Evolutionary conservation across 2,797 vertebrate genomes (phyloP).

Genomic region (Eospalax fontanierii): DNA sequence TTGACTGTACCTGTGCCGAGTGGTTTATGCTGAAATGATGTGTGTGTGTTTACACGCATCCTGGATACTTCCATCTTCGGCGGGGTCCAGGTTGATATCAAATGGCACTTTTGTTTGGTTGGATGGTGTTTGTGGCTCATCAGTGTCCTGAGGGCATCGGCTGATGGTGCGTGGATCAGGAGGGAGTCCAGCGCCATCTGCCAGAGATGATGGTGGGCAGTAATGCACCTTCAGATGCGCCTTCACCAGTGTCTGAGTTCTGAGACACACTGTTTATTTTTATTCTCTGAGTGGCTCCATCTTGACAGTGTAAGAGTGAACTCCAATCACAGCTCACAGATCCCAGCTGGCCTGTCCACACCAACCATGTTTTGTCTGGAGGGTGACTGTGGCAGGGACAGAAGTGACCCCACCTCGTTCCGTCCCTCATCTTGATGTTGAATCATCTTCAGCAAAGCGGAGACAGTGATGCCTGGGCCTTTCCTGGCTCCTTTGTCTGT

Average conservation of each 20-base stretch:
- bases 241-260: neutral
- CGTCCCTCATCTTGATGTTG: too few relatives aligned
- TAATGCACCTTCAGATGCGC: accelerated
- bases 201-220: neutral
- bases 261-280: neutral
- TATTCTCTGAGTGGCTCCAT: neutral
- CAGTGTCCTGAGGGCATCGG: neutral
- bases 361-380: accelerated
- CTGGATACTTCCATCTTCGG: neutral
- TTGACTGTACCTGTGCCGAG: neutral
- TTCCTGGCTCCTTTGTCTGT: neutral
- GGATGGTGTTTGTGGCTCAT: neutral
- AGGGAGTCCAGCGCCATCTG: neutral
- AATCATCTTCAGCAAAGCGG: neutral
- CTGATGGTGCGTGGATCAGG: neutral
- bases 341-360: accelerated
- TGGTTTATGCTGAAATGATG: neutral
- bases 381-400: neutral
- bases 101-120: neutral
- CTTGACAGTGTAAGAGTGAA: neutral
- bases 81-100: neutral
- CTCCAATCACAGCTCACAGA: accelerated
- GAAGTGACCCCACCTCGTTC: neutral
- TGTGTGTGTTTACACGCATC: neutral
- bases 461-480: accelerated